Percentiles rank a stretch among this genome's conserved stretches.
These are phyloP conservation scores for Seriola rivoliana DNA, from an alignment of 2,113 vertebrate genomes.

Conservation along the genomic window DNA sequence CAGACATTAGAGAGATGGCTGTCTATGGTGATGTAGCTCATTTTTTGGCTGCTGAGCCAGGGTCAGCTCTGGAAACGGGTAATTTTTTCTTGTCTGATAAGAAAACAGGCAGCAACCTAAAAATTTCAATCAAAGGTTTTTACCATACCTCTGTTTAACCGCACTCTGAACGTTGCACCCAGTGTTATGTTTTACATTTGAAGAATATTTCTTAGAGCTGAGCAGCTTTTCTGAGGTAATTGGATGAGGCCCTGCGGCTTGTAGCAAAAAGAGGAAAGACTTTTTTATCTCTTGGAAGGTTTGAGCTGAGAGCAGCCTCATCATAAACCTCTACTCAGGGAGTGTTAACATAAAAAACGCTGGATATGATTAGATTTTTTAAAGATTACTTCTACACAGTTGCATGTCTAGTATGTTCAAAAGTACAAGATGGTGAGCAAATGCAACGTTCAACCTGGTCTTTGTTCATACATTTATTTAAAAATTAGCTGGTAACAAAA, in stretches of 20 bases:
- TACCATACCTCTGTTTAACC: too few relatives aligned
- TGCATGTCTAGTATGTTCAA: too few relatives aligned
- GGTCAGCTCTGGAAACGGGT: not conserved
- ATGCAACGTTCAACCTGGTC: too few relatives aligned
- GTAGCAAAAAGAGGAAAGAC: not conserved
- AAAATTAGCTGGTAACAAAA: too few relatives aligned
- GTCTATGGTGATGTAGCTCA: too few relatives aligned
- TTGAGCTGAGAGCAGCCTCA: too few relatives aligned
- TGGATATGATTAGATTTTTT: not conserved
- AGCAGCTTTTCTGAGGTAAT: not conserved
- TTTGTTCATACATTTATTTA: too few relatives aligned
- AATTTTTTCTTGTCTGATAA: not conserved
- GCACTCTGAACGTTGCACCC: too few relatives aligned
- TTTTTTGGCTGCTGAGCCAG: not conserved
- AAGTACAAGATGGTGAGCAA: too few relatives aligned
- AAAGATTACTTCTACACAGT: not conserved
- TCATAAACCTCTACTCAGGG: not conserved
- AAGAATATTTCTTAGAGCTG: not conserved
- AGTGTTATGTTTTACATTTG: too few relatives aligned
- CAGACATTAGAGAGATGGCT: not conserved
- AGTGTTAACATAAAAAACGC: not conserved
- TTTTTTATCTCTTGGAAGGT: not conserved
- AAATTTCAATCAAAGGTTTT: too few relatives aligned
- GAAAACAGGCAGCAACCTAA: not conserved
- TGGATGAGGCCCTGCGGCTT: not conserved